A percentile compares a stretch with the other conserved stretches of the same genome.
phyloP scores from a whole-genome alignment of 1,140 invertebrate genomes.

The Lucilia cuprina region DNA sequence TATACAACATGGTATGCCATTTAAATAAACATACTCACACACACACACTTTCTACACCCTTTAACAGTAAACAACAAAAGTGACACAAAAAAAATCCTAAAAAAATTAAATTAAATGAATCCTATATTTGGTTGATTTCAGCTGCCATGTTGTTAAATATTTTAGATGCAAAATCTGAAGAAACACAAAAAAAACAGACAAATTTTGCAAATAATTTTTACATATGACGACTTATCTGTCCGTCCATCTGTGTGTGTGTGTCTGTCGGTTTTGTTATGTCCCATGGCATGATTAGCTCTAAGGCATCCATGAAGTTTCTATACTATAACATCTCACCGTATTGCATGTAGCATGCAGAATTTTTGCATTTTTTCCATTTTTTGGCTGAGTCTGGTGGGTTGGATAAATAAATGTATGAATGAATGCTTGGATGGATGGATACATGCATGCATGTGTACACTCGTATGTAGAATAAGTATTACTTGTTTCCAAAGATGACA shows the following conservation, averaged over 20 bases:
- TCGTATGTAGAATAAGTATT: neutral
- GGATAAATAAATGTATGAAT: neutral
- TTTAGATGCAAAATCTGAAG: neutral
- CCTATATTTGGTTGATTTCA: constrained; percentile 27
- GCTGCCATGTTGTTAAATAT: constrained; percentile 24
- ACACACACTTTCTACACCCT: neutral
- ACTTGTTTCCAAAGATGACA: constrained; percentile 40
- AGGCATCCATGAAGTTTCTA: constrained; percentile 32
- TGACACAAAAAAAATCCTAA: neutral
- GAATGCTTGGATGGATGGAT: neutral
- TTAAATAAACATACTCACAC: neutral
- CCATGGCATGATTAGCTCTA: constrained; percentile 26
- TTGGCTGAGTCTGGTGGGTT: neutral
- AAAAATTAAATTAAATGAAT: constrained; percentile 9
- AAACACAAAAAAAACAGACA: neutral
- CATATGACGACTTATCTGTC: constrained; percentile 13
- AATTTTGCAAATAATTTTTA: neutral
- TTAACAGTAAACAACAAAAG: neutral
- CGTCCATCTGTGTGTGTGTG: neutral
- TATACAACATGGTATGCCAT: neutral
- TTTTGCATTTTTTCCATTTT: constrained; percentile 3
- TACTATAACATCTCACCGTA: neutral
- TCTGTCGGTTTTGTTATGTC: neutral
- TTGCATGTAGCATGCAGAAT: constrained; percentile 22
- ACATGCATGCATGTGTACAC: neutral